phyloP scores from a whole-genome alignment of 2,888 invertebrate species.

The Nipponacmea schrenckii region DNA sequence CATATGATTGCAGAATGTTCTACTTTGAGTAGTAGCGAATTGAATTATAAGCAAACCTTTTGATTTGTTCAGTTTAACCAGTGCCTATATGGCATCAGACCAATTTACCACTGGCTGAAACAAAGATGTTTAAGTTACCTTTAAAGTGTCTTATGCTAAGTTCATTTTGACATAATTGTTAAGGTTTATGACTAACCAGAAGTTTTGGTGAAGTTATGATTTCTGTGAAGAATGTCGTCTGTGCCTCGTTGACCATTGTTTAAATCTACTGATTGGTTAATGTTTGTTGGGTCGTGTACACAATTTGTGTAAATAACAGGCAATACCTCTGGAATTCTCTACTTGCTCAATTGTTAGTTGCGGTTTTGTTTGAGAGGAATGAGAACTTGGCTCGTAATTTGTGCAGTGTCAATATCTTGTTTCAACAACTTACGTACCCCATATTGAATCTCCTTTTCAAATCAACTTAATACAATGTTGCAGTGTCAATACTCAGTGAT shows the following conservation, averaged over 20 bases:
- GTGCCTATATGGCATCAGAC: too few species aligned
- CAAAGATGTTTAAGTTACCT: too few species aligned
- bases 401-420: slow-evolving; percentile 5
- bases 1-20: too few species aligned
- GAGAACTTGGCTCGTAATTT: slow-evolving; percentile 1
- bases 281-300: background rate
- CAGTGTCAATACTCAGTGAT: background rate
- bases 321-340: background rate
- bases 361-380: background rate
- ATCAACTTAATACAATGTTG: background rate
- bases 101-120: too few species aligned
- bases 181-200: background rate
- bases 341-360: slow-evolving; percentile 6
- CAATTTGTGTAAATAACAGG: slow-evolving; percentile 6
- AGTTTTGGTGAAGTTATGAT: background rate
- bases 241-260: background rate
- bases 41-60: too few species aligned
- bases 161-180: background rate
- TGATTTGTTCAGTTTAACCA: too few species aligned
- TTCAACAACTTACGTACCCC: background rate
- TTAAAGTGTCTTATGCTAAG: too few species aligned
- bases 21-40: too few species aligned
- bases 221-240: background rate
- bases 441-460: slow-evolving; percentile 3
- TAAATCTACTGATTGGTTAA: background rate